phyloP scores from a whole-genome alignment of 2,113 vertebrate genomes.

The Falco punctatus region DNA sequence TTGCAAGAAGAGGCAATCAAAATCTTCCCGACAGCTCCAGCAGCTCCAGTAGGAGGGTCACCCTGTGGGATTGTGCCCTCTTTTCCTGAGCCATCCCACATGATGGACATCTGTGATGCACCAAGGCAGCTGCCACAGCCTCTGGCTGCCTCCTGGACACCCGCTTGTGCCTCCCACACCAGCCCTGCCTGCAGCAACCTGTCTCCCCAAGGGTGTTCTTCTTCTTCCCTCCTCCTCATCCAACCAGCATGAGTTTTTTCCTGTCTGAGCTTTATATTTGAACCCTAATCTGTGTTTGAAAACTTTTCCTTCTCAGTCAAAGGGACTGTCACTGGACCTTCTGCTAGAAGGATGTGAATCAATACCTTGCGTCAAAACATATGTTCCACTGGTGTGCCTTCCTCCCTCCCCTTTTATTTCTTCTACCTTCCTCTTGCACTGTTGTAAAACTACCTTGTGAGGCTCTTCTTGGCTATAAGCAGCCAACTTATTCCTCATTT shows the following conservation, averaged over 20 bases:
- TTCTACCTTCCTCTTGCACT: background rate
- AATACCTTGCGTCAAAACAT: background rate
- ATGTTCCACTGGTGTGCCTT: background rate
- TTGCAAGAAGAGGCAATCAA: background rate
- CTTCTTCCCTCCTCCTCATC: background rate
- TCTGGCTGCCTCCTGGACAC: rapidly evolving
- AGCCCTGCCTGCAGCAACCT: background rate
- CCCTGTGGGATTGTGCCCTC: rapidly evolving
- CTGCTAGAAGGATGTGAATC: background rate
- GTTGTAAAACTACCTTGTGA: background rate
- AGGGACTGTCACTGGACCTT: background rate
- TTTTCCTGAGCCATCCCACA: background rate
- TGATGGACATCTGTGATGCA: background rate
- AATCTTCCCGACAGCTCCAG: background rate
- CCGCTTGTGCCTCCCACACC: background rate
- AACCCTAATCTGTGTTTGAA: background rate
- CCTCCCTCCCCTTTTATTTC: background rate
- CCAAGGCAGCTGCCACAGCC: background rate
- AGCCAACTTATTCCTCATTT: background rate
- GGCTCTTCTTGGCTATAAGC: background rate
- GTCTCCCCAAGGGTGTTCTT: background rate
- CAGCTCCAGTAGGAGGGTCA: background rate
- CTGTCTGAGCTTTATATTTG: background rate
- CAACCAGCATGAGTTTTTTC: background rate
- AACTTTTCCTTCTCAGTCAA: background rate